Base-by-base conservation (phyloP, 2,888 invertebrate species). In the Drosophila prostipennis region DNA sequence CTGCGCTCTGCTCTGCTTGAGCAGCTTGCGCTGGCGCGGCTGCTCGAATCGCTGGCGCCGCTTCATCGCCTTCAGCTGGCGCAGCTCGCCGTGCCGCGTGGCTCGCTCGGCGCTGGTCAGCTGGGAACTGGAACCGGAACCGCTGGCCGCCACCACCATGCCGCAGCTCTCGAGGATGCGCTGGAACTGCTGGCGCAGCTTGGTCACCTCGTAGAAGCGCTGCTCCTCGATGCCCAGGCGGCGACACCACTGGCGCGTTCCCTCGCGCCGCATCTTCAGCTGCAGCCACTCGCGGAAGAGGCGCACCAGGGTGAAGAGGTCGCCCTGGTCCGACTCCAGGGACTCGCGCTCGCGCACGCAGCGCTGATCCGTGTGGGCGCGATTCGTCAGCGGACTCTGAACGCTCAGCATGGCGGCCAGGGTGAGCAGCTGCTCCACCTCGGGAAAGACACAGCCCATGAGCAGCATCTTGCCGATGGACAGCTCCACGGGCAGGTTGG, bases 391-490 rank as follows among this genome's bases (percentile, higher is more conserved):
- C 0, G 99, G 98, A 72, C 96, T 96, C 89, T 99, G 97, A 3
- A 99, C 96, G 75, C 98, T 98, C 69, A 99, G 93, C 1, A 97
- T 96, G 0, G 99, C 97, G 0, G 99, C 96, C 29, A 99, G 91
- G 0, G 98, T 97, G 7, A 99, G 92, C 13, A 98, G 95, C 0
- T 98, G 96, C 87, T 98, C 96, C 0, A 97, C 94, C 83, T 98
- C 96, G 72, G 97, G 94, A 71, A 98, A 98, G 7, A 98, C 94
- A 1, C 96, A 96, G 0, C 98, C 98, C 93, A 98, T 94, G 23
- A 99, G 96, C 39, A 99, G 93, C 94, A 99, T 98, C 93, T 99
- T 99, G 1, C 99, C 99, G 58, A 99, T 94, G 0, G 96, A 94
- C 57, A 99, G 96, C 90, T 99, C 99, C 0, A 99, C 98, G 0